A percentile compares a stretch with the other conserved stretches of the same genome.
phyloP scores from a whole-genome alignment of 2,888 invertebrate species.

The Idaea biselata region DNA sequence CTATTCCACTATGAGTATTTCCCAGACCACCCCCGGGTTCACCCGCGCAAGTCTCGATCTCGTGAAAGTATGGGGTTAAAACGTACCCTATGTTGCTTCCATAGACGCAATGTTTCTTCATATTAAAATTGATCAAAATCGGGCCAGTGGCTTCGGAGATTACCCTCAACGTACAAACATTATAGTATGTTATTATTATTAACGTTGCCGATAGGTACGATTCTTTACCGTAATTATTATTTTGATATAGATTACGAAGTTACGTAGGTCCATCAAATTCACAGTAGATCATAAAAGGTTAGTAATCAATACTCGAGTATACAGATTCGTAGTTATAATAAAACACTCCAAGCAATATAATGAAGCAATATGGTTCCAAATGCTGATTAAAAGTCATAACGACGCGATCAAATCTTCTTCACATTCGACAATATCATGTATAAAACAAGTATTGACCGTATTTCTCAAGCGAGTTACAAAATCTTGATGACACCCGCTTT shows the following conservation, averaged over 20 bases:
- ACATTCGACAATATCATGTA: constrained; percentile 10
- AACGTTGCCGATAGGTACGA: too few relatives aligned
- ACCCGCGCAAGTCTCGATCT: too few relatives aligned
- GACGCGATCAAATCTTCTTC: constrained; percentile 15
- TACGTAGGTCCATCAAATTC: neutral
- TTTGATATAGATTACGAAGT: neutral
- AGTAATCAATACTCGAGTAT: constrained; percentile 10
- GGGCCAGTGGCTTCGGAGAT: too few relatives aligned
- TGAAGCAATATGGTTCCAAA: constrained; percentile 1
- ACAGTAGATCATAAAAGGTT: neutral
- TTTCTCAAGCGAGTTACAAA: constrained; percentile 24
- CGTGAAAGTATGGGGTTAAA: too few relatives aligned
- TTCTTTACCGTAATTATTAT: too few relatives aligned
- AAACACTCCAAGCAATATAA: neutral
- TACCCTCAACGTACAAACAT: too few relatives aligned
- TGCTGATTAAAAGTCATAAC: constrained; percentile 20
- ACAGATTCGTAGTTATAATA: constrained; percentile 4
- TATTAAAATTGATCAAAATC: too few relatives aligned
- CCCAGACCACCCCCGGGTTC: too few relatives aligned
- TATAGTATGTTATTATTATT: too few relatives aligned
- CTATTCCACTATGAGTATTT: too few relatives aligned
- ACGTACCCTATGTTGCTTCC: too few relatives aligned
- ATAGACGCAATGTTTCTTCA: too few relatives aligned
- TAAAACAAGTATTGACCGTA: constrained; percentile 10
- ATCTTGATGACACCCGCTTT: constrained; percentile 19